A percentile compares a stretch with the other conserved stretches of the same genome.
These are phyloP conservation scores for Scarus forsteni DNA, from an alignment of 2,797 vertebrate species.

Conservation along the genomic window DNA sequence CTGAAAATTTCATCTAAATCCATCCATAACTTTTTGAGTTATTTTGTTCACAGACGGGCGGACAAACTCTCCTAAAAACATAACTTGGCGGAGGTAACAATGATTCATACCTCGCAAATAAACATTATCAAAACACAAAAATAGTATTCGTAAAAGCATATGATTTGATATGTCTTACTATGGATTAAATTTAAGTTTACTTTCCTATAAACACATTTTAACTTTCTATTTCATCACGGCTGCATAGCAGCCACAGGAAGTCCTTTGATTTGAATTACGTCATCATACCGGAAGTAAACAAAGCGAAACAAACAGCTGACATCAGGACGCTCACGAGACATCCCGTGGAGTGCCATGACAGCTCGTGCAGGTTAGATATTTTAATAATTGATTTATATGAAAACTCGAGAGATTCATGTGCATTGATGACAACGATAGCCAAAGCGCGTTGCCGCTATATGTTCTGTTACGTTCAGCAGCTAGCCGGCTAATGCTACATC, in stretches of 20 bases:
- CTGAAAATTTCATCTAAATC: no score
- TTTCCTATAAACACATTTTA: neutral
- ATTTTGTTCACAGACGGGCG: no score
- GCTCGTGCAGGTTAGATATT: constrained; percentile 2
- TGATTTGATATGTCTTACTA: no score
- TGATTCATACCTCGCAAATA: no score
- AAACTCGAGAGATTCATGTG: rapidly evolving
- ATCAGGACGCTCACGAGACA: constrained; percentile 27
- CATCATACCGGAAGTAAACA: constrained; percentile 76
- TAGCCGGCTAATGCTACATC: neutral
- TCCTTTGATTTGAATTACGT: constrained; percentile 28
- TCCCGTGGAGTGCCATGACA: neutral
- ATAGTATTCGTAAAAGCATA: no score
- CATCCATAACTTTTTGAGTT: no score
- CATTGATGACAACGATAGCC: rapidly evolving
- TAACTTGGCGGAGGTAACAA: no score
- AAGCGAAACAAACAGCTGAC: neutral
- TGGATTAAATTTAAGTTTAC: no score
- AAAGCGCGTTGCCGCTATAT: neutral
- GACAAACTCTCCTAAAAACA: no score
- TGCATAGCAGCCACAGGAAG: neutral
- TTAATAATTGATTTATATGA: neutral
- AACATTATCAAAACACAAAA: no score
- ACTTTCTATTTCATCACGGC: rapidly evolving
- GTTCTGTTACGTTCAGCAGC: neutral